Percentiles rank a stretch among this genome's conserved stretches.
phyloP scores from a whole-genome alignment of 2,113 vertebrate species.

The Gadus chalcogrammus region DNA sequence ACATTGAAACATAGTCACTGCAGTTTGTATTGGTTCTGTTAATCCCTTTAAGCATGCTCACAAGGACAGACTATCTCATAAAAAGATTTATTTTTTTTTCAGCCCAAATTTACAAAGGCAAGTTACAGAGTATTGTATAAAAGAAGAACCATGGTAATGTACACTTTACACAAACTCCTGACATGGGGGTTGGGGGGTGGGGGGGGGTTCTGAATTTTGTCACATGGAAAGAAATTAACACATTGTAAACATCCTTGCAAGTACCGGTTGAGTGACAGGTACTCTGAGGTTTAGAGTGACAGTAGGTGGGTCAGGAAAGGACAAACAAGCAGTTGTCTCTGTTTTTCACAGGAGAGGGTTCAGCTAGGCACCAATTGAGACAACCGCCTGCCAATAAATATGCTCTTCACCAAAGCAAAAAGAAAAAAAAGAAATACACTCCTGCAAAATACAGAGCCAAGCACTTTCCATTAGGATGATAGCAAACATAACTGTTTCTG shows the following conservation, averaged over 20 bases:
- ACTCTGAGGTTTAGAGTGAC: constrained; percentile 58
- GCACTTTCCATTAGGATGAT: constrained; percentile 71
- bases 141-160: constrained; percentile 94
- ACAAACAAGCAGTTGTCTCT: constrained; percentile 58
- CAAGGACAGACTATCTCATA: constrained; percentile 89
- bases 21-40: neutral
- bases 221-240: constrained; percentile 82
- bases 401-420: constrained; percentile 62
- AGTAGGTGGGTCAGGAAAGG: constrained; percentile 61
- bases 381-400: constrained; percentile 74
- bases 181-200: constrained; percentile 66
- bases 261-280: constrained; percentile 69
- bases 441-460: constrained; percentile 70
- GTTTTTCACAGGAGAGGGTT: constrained; percentile 67
- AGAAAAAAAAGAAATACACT: constrained; percentile 70
- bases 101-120: constrained; percentile 95
- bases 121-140: constrained; percentile 93
- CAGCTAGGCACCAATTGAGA: constrained; percentile 71
- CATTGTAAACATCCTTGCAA: constrained; percentile 85
- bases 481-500: constrained; percentile 68
- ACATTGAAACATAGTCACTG: neutral
- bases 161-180: constrained; percentile 90
- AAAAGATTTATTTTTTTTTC: constrained; percentile 97
- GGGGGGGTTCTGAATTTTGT: constrained; percentile 74
- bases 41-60: constrained; percentile 5